phyloP scores from a whole-genome alignment of 2,113 vertebrate species.

The Apodemus speciosus region DNA sequence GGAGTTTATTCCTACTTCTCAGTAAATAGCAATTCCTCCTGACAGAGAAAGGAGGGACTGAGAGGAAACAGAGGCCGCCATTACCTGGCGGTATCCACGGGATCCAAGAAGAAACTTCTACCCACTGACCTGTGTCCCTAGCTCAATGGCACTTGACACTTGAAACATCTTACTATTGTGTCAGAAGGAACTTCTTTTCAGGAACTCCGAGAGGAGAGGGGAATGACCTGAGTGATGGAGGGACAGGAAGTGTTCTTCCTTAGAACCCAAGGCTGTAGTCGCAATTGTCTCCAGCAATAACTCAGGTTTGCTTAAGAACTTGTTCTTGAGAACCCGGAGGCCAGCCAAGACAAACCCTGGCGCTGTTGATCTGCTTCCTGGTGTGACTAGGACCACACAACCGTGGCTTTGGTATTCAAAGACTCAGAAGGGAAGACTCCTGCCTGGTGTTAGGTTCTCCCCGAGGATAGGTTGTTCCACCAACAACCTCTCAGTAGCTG shows the following conservation, averaged over 20 bases:
- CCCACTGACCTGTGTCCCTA: not conserved
- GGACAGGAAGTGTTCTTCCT: not conserved
- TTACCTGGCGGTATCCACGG: not conserved
- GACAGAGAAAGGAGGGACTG: not conserved
- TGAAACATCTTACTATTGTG: not conserved
- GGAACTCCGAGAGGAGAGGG: not conserved
- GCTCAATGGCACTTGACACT: not conserved
- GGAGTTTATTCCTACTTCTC: not conserved
- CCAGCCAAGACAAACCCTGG: constrained; percentile 67
- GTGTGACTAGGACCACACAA: not conserved
- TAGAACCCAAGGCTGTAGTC: not conserved
- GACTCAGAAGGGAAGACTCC: not conserved
- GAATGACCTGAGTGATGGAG: not conserved
- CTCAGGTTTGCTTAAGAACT: constrained; percentile 70
- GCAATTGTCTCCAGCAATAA: not conserved
- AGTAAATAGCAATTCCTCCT: not conserved
- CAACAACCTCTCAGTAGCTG: not conserved
- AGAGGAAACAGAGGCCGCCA: not conserved
- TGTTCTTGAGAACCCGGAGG: constrained; percentile 24
- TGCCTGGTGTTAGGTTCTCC: not conserved
- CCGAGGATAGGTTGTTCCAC: not conserved
- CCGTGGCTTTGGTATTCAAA: not conserved
- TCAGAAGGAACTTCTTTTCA: not conserved
- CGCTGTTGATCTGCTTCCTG: not conserved
- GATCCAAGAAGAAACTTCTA: not conserved